Evolutionary conservation across 2,113 vertebrate species (phyloP).

Genomic region (Xenus cinereus): DNA sequence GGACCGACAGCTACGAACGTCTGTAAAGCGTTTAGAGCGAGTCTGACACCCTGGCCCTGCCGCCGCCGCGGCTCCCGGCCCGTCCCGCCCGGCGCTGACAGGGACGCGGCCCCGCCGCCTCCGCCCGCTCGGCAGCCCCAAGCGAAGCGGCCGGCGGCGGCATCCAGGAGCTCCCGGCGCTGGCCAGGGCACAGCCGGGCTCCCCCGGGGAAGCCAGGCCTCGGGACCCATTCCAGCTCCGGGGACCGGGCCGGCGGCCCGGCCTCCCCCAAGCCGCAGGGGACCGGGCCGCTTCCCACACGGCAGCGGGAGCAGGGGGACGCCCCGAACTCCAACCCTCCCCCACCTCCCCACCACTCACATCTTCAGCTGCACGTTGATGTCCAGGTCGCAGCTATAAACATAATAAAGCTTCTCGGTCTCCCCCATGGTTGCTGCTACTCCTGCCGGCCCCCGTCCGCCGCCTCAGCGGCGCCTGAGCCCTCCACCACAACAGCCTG

Average conservation of each 20-base stretch:
- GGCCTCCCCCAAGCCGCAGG: background rate
- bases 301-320: background rate
- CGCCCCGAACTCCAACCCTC: background rate
- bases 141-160: background rate
- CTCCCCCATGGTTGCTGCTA: conserved; percentile 74
- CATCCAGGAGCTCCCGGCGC: background rate
- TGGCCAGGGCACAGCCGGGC: background rate
- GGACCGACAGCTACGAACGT: accelerated
- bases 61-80: background rate
- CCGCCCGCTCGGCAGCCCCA: background rate
- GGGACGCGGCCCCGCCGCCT: background rate
- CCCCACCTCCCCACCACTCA: conserved; percentile 68
- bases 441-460: background rate
- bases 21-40: accelerated
- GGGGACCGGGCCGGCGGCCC: no score
- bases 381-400: conserved; percentile 95
- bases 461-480: background rate
- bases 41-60: accelerated
- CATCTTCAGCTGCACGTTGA: conserved; percentile 98
- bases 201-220: background rate
- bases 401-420: conserved; percentile 92
- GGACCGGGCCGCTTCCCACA: background rate
- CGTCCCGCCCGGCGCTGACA: background rate
- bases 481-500: background rate
- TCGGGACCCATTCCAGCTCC: background rate